These are phyloP conservation scores for Stegodyphus mimosarum DNA, from an alignment of 1,140 invertebrate species.

Conservation along the genomic window DNA sequence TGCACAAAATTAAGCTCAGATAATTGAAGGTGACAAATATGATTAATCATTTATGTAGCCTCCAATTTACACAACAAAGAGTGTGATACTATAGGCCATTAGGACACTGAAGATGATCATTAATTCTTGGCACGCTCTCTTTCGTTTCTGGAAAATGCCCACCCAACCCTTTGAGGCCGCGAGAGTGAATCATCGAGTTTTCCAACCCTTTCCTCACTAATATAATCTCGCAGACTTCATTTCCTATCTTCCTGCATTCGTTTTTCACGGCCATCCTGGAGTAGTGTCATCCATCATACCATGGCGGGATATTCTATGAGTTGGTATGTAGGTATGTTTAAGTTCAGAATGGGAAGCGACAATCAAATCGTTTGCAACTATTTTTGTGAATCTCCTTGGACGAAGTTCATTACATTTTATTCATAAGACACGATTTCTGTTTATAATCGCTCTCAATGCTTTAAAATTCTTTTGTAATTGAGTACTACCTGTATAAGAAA, in stretches of 20 bases:
- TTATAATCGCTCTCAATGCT: too few species aligned
- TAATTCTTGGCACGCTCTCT: slow-evolving; percentile 28
- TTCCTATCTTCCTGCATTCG: neutral
- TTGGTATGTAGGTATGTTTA: too few species aligned
- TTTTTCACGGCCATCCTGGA: neutral
- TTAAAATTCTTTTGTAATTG: too few species aligned
- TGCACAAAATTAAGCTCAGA: too few species aligned
- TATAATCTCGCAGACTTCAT: neutral
- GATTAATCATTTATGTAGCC: neutral
- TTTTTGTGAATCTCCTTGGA: too few species aligned
- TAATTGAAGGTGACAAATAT: neutral
- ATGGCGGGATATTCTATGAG: too few species aligned
- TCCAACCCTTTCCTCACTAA: slow-evolving; percentile 29
- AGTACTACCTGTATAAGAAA: too few species aligned
- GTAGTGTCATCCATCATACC: neutral
- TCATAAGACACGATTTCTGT: too few species aligned
- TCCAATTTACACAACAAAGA: slow-evolving; percentile 15
- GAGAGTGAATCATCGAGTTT: slow-evolving; percentile 30
- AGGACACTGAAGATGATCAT: neutral
- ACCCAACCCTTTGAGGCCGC: slow-evolving; percentile 22
- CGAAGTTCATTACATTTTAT: too few species aligned
- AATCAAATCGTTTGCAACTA: too few species aligned
- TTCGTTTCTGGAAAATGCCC: slow-evolving; percentile 25
- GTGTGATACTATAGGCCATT: neutral
- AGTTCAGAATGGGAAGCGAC: too few species aligned